phyloP scores from a whole-genome alignment of 2,113 vertebrate species.

The Daphoenositta chrysoptera region DNA sequence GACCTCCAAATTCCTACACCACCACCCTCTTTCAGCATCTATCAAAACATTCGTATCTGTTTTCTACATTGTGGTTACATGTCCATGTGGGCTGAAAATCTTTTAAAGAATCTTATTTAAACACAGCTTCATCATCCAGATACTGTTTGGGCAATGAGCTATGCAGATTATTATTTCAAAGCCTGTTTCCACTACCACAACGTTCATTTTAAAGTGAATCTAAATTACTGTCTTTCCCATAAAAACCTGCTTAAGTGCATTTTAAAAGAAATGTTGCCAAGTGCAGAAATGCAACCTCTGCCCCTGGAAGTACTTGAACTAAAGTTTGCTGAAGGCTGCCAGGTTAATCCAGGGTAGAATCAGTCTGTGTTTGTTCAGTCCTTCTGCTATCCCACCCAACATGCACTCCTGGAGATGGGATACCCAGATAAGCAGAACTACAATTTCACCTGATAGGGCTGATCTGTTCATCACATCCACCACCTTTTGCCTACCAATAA shows the following conservation, averaged over 20 bases:
- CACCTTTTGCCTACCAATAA: background rate
- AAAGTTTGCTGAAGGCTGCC: conserved; percentile 36
- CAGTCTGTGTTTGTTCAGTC: background rate
- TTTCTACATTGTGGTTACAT: background rate
- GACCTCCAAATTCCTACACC: background rate
- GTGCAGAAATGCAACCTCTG: conserved; percentile 10
- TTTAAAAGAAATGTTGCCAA: background rate
- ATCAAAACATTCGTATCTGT: background rate
- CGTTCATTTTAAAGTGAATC: background rate
- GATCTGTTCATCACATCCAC: background rate
- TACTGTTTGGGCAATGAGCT: background rate
- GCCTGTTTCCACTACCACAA: background rate
- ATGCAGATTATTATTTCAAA: background rate
- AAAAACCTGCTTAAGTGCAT: background rate
- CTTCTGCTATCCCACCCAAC: background rate
- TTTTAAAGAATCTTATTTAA: conserved; percentile 2
- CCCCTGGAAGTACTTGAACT: background rate
- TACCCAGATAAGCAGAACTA: background rate
- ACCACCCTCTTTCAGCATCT: background rate
- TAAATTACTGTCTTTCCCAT: background rate
- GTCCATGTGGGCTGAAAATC: background rate
- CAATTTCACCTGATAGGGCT: background rate
- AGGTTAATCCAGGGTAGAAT: conserved; percentile 15
- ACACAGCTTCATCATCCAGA: background rate
- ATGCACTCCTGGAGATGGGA: background rate